Percentiles rank a stretch among this genome's conserved stretches.
Conservation (phyloP, 2,888 invertebrate species). For the Epistrophella euchroma region DNA sequence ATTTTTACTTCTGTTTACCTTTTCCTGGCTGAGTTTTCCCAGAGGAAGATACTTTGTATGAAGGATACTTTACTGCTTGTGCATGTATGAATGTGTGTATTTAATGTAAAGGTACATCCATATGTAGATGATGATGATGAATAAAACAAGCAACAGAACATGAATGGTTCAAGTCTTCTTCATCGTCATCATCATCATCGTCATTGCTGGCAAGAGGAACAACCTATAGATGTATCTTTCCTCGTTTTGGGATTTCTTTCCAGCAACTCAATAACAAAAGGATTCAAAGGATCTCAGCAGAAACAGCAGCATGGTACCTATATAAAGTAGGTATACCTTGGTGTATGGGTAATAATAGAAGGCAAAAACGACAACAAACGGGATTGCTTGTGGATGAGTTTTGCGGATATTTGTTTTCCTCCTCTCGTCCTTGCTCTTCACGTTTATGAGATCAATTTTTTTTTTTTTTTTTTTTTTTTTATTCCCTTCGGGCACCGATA, state of each 20-base stretch:
- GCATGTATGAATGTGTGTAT: neutral
- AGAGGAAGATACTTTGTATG: conserved; percentile 42
- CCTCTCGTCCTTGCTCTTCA: conserved; percentile 9
- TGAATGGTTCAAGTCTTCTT: conserved; percentile 52
- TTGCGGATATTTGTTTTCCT: conserved; percentile 54
- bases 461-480: conserved; percentile 34
- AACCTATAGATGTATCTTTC: conserved; percentile 5
- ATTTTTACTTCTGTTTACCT: conserved; percentile 37
- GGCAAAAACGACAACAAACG: conserved; percentile 28
- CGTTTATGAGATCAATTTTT: conserved; percentile 27
- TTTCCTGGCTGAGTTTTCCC: conserved; percentile 33
- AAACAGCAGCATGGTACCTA: conserved; percentile 6
- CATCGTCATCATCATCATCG: conserved; percentile 2
- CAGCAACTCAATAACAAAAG: conserved; percentile 56
- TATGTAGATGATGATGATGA: conserved; percentile 58
- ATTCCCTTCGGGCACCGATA: conserved; percentile 22
- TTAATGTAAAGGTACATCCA: neutral
- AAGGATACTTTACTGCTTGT: neutral
- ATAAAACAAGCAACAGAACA: conserved; percentile 70
- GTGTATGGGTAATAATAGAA: conserved; percentile 34
- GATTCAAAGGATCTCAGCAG: conserved; percentile 53
- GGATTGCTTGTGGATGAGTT: conserved; percentile 69
- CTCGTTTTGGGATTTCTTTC: conserved; percentile 44
- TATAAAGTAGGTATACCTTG: conserved; percentile 17
- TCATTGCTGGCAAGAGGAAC: neutral